Percentiles rank a stretch among this genome's conserved stretches.
Conservation (phyloP, 2,113 vertebrate genomes). For the Indri indri region DNA sequence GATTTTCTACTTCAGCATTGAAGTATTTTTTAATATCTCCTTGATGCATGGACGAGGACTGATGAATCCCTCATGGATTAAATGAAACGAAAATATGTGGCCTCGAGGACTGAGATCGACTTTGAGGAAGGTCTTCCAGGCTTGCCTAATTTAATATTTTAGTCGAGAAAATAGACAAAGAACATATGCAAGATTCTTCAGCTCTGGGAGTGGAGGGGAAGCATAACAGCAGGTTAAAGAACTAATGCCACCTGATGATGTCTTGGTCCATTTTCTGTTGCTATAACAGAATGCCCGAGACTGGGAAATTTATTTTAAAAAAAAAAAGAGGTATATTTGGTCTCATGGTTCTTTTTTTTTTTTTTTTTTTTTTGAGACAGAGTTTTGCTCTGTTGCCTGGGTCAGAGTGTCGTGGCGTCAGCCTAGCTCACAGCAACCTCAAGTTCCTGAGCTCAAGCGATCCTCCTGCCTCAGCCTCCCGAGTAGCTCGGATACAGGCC, state of each 20-base stretch:
- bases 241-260: fast-evolving
- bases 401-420: too few relatives aligned
- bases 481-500: too few relatives aligned
- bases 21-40: neutral
- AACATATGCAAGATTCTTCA: neutral
- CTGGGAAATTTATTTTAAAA: neutral
- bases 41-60: neutral
- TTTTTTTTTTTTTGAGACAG: too few relatives aligned
- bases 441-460: too few relatives aligned
- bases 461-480: too few relatives aligned
- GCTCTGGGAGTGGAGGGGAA: neutral
- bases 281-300: neutral
- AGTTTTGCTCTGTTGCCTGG: too few relatives aligned
- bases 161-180: neutral
- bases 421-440: too few relatives aligned
- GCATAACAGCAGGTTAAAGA: neutral
- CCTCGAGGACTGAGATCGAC: neutral
- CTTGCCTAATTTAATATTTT: neutral
- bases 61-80: neutral
- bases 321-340: neutral
- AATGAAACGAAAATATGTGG: neutral
- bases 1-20: neutral
- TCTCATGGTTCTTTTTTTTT: neutral
- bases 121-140: neutral
- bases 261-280: neutral